Evolutionary conservation across 2,888 invertebrate species (phyloP).

Genomic region (Eupelmus urozonus): DNA sequence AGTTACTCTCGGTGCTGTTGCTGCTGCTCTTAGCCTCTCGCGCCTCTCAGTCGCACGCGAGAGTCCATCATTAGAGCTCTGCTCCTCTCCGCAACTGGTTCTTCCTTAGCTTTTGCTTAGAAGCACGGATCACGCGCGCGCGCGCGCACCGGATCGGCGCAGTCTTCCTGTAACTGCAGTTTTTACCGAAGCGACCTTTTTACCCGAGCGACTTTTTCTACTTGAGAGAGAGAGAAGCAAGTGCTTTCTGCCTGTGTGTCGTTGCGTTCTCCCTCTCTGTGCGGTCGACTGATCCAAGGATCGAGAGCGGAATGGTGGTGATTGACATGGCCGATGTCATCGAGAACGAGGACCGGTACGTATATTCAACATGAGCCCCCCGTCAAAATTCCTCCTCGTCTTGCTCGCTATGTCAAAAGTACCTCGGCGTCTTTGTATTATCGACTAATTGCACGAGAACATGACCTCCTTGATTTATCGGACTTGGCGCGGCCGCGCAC

Average conservation of each 20-base stretch:
- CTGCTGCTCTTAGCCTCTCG: too few species aligned
- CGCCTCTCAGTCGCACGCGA: conserved; percentile 47
- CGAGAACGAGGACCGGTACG: conserved; percentile 74
- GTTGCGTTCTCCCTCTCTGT: too few species aligned
- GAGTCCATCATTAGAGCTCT: not conserved
- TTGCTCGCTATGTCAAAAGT: too few species aligned
- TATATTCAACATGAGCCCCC: conserved; percentile 56
- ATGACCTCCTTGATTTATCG: conserved; percentile 15
- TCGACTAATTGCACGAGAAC: not conserved
- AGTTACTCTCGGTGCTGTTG: too few species aligned
- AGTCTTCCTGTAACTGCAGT: not conserved
- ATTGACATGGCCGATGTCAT: conserved; percentile 75
- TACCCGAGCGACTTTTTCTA: not conserved
- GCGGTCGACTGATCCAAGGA: conserved; percentile 26
- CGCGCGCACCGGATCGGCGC: too few species aligned
- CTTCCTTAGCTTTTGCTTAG: not conserved
- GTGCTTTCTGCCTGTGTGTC: not conserved
- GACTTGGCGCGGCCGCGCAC: not conserved
- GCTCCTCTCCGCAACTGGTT: not conserved
- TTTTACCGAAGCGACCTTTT: not conserved
- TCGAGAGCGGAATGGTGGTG: conserved; percentile 72
- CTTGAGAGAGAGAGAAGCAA: too few species aligned
- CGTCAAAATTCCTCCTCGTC: too few species aligned
- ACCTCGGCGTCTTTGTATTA: too few species aligned
- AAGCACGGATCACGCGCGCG: too few species aligned